Conservation (phyloP, 2,113 vertebrate species). For the Capreolus pygargus region DNA sequence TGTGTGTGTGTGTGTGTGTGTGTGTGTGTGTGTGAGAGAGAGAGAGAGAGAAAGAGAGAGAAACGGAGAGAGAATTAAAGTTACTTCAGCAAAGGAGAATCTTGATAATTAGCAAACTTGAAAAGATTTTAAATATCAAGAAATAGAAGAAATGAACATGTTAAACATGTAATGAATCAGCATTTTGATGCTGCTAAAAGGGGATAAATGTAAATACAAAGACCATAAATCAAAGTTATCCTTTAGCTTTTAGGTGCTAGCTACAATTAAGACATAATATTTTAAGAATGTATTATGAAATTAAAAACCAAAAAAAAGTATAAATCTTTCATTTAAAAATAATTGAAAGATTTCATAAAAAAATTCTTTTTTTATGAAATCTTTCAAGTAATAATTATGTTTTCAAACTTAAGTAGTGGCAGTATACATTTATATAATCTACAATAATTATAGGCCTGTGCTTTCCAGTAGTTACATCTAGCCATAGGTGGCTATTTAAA, state of each 20-base stretch:
- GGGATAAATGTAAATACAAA: conserved; percentile 50
- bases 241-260: background rate
- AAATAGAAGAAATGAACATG: conserved; percentile 27
- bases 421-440: background rate
- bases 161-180: conserved; percentile 43
- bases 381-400: background rate
- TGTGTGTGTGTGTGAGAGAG: background rate
- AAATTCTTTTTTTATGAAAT: background rate
- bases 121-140: conserved; percentile 61
- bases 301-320: background rate
- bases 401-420: background rate
- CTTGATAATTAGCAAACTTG: conserved; percentile 62
- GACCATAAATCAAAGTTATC: conserved; percentile 52
- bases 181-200: conserved; percentile 53
- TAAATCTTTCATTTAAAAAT: background rate
- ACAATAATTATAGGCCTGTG: background rate
- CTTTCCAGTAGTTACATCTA: background rate
- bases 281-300: conserved; percentile 49
- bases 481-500: background rate
- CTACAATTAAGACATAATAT: background rate
- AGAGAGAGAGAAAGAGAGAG: background rate
- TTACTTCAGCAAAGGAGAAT: background rate
- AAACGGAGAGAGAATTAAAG: background rate
- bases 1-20: background rate
- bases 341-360: background rate